Percentiles rank a stretch among this genome's conserved stretches.
Evolutionary conservation across 1,140 invertebrate species (phyloP).

Genomic region (Brachystomella parvula): DNA sequence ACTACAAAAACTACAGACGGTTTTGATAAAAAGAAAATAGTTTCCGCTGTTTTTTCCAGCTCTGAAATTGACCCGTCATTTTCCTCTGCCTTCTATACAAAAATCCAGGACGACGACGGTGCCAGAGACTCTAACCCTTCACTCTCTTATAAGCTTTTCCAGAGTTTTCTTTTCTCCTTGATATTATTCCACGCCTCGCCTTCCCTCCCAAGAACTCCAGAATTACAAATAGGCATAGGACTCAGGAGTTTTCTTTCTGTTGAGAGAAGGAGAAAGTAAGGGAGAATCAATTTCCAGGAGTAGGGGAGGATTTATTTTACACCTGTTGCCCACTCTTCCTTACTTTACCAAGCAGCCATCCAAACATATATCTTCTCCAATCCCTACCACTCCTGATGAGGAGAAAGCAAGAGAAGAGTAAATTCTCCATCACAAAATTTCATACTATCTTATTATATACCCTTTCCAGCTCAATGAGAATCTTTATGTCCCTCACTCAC

Average conservation of each 20-base stretch:
- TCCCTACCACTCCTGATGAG: not conserved
- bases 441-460: not conserved
- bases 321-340: constrained; percentile 9
- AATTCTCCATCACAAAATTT: not conserved
- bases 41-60: no score
- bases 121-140: not conserved
- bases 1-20: no score
- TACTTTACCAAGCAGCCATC: not conserved
- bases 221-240: not conserved
- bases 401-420: constrained; percentile 11
- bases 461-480: not conserved
- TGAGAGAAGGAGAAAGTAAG: not conserved
- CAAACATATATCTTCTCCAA: not conserved
- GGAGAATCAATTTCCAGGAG: constrained; percentile 9
- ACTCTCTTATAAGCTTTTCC: not conserved
- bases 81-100: no score
- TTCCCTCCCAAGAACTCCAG: not conserved
- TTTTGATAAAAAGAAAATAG: no score
- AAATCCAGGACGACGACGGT: no score
- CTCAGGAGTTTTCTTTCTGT: not conserved
- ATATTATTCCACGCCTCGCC: not conserved
- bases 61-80: no score
- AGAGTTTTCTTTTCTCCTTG: not conserved
- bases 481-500: not conserved
- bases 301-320: constrained; percentile 6